Conservation (phyloP, 1,140 invertebrate species). For the Papilio machaon region DNA sequence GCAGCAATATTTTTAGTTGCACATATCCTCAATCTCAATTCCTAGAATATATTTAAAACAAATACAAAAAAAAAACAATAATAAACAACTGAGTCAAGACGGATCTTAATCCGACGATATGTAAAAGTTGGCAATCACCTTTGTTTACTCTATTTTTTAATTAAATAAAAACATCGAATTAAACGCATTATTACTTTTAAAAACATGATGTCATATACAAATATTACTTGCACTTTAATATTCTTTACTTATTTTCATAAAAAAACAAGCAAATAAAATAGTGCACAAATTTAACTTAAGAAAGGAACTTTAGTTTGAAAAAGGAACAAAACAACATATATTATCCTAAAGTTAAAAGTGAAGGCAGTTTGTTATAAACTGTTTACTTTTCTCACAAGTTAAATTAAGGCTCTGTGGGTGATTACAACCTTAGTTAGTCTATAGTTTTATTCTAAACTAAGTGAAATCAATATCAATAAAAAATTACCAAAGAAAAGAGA, state of each 20-base stretch:
- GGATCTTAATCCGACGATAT: not conserved
- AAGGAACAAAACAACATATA: not conserved
- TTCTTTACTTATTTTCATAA: not conserved
- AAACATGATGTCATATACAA: not conserved
- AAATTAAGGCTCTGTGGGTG: too few species aligned
- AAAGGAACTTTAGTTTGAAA: not conserved
- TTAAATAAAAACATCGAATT: constrained; percentile 25
- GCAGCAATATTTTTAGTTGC: too few species aligned
- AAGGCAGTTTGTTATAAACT: too few species aligned
- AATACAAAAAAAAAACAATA: not conserved
- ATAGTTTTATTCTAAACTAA: too few species aligned
- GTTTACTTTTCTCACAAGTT: too few species aligned
- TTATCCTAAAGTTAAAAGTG: not conserved
- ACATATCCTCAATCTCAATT: not conserved
- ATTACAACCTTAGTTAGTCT: too few species aligned
- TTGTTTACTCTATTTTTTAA: not conserved
- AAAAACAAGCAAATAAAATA: not conserved
- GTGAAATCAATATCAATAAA: too few species aligned
- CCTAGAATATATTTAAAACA: not conserved
- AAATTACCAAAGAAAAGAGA: too few species aligned
- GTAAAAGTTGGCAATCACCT: constrained; percentile 4
- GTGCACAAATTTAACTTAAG: not conserved
- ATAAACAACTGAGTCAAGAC: not conserved
- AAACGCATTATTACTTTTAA: constrained; percentile 5
- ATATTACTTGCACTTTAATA: not conserved